A percentile compares a stretch with the other conserved stretches of the same genome.
These are phyloP conservation scores for Troides helena DNA, from an alignment of 2,888 invertebrate species.

Conservation along the genomic window DNA sequence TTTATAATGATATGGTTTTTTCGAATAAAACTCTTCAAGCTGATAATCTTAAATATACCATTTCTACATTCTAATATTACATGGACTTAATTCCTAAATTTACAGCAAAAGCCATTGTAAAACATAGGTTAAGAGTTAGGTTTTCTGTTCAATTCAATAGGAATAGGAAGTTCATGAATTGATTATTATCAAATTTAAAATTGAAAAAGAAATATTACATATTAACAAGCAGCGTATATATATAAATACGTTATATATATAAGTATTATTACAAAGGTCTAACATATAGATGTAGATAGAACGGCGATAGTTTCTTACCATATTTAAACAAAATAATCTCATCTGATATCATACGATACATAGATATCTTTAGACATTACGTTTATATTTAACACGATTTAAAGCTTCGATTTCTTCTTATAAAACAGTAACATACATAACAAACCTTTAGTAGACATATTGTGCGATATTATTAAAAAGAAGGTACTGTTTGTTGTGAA, in stretches of 20 bases:
- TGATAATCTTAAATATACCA: neutral
- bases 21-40: neutral
- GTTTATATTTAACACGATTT: slow-evolving; percentile 68
- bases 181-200: too few species aligned
- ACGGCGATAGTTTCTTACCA: slow-evolving; percentile 14
- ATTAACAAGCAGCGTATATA: slow-evolving; percentile 25
- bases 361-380: slow-evolving; percentile 45
- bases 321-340: slow-evolving; percentile 26
- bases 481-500: slow-evolving; percentile 25
- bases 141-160: too few species aligned
- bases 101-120: slow-evolving; percentile 2
- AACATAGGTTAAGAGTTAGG: neutral
- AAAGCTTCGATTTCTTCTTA: slow-evolving; percentile 75
- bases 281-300: neutral
- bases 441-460: slow-evolving; percentile 39
- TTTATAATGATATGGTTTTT: slow-evolving; percentile 4
- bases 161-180: too few species aligned
- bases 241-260: slow-evolving; percentile 18
- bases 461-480: slow-evolving; percentile 38
- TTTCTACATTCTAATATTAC: neutral
- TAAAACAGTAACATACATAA: slow-evolving; percentile 53
- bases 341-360: slow-evolving; percentile 34
- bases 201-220: too few species aligned
- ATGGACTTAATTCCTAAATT: neutral
- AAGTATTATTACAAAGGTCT: slow-evolving; percentile 1